Base-by-base conservation (phyloP, 2,113 vertebrate genomes). In the Numida meleagris region DNA sequence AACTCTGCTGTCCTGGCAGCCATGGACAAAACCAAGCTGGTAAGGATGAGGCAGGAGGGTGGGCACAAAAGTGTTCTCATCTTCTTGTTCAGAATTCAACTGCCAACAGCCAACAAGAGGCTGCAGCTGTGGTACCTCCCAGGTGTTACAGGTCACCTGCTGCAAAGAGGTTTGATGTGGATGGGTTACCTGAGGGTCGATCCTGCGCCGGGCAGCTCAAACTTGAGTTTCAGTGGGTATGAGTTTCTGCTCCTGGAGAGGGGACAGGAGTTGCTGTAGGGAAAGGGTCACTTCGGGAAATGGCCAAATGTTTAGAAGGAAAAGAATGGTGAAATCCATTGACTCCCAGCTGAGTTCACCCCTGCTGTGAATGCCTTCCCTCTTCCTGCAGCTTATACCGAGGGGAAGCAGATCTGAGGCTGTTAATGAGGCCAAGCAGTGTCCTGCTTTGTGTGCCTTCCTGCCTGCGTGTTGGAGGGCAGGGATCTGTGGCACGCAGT, bases 1-100 rank as follows among this genome's bases (percentile, higher is more conserved):
- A 99, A 99, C 80, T 82, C 98, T 4, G 98, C 99, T 0, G 98
- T 99, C 90, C 98, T 99, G 76, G 98, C 98, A 80, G 99, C 99
- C 46, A 99, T 99, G 99, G 99, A 99, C 95, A 98, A 99, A 97
- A 99, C 99, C 81, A 99, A 99, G 95, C 96, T 98, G 99, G 99
- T 99, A 96, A 98, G 97, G 88, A 43, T 16, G 76, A 71, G 19
- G 4, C 19, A 1, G 76, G 14, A 71, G 59, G 67, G 70, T 5
- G 67, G 0, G 2, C 7, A 27, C 0, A 3, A 55, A 48, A 73
- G 50, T 12, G 84, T 34, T 53, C 55, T 71, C 11, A 14, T 79
- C 51, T 34, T 25, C 81, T 73, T 6, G 8, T 36, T 82, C 1
- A n/a, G n/a, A n/a, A n/a, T n/a, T n/a, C n/a, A n/a, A n/a, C n/a